These are phyloP conservation scores for Lacerta bilineata DNA, from an alignment of 2,797 vertebrate genomes.

Conservation along the genomic window DNA sequence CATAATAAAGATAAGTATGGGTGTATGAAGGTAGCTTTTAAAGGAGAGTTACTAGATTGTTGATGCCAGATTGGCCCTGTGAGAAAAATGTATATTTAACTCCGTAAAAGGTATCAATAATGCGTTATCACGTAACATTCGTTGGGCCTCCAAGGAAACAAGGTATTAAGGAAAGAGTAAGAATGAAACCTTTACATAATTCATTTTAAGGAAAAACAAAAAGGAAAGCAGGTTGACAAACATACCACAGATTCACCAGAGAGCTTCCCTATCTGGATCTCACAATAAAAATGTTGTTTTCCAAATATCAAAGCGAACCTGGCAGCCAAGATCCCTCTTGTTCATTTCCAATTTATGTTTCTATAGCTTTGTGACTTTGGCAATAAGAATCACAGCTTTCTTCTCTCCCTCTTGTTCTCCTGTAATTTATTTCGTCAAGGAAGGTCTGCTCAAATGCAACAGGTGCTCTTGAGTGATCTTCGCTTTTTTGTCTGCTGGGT, in stretches of 20 bases:
- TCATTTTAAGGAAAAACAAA: not conserved
- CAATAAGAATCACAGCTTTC: constrained; percentile 54
- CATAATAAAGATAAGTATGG: too few relatives aligned
- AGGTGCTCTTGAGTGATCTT: constrained; percentile 65
- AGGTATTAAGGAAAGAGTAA: not conserved
- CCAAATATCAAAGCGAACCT: constrained; percentile 53
- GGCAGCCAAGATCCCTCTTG: constrained; percentile 52
- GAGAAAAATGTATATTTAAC: not conserved
- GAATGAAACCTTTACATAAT: not conserved
- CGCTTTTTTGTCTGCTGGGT: constrained; percentile 55
- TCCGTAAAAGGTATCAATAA: not conserved
- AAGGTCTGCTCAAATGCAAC: constrained; percentile 57
- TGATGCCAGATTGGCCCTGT: not conserved
- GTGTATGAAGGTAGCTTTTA: too few relatives aligned
- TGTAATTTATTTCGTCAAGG: constrained; percentile 68
- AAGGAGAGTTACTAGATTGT: not conserved
- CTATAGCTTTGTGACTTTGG: constrained; percentile 51
- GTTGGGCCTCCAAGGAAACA: not conserved
- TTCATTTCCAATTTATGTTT: constrained; percentile 60
- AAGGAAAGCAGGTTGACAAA: not conserved
- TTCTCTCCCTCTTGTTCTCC: constrained; percentile 35
- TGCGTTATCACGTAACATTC: not conserved
- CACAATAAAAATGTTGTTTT: constrained; percentile 42
- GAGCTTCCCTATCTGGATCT: constrained; percentile 6
- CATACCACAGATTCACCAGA: not conserved